Base-by-base conservation (phyloP, 2,888 invertebrate genomes). In the Phyto melanocephala region DNA sequence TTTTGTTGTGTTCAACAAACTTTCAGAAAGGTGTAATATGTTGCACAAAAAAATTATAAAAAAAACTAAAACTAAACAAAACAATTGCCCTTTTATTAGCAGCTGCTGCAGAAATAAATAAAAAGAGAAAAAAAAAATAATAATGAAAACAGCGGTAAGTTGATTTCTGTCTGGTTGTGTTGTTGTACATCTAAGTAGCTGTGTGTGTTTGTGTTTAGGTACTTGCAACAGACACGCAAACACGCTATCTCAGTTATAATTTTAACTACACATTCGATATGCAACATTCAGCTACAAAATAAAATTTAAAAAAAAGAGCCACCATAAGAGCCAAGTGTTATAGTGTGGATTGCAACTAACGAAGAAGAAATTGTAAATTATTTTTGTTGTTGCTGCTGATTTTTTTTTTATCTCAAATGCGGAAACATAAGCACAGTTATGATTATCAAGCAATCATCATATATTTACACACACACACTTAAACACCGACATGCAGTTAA, bases 11-110 rank as follows among this genome's bases (percentile, higher is more conserved):
- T 78, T 81, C 74, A 75, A 70, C 75, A 82, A 75, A 75, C 65
- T 75, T 75, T 62, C 63, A 50, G 35, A 67, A 75, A 79, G 79
- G 79, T 79, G 82, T 79, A 71, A 82, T 70, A 28, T 72, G 28
- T 47, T 70, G 62, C 52, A 68, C 62, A 75, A 63, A 70, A 40
- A 37, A 75, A 40, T 28, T 67, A 68, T 67, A 67, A 75, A 63
- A 70, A 40, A 37, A 75, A 40, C 6, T 67, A 68, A 72, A 67
- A 35, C n/a, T 68, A 60, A 54, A 77, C 68, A 77, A 81, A 82
- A 76, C 82, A 82, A 82, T 82, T 82, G 82, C 82, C 82, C 82
- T 82, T 82, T 82, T 79, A 82, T 82, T 82, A 82, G 82, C 82
- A 82, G 65, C 65, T 71, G 79, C 67, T 52, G 28, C 0, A 47